Base-by-base conservation (phyloP, 2,113 vertebrate genomes). In the Lates calcarifer region DNA sequence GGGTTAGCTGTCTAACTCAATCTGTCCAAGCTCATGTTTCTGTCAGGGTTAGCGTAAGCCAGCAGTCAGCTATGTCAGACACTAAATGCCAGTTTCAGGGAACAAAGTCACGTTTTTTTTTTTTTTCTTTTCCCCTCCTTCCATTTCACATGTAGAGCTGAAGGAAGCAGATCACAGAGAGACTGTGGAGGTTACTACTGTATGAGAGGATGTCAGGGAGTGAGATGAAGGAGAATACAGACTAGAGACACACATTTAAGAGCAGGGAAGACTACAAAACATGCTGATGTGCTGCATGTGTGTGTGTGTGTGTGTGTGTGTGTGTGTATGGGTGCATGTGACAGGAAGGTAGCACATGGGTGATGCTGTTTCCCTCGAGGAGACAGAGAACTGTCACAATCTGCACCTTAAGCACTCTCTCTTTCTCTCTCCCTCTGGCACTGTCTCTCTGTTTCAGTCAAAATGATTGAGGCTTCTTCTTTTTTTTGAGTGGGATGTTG, bases 371-470 rank as follows among this genome's bases (percentile, higher is more conserved):
- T 85, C 84, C 90, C 78, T 79, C 14, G 65, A 86, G 77, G 85
- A 89, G 90, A 90, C 74, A 77, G 87, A 89, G 84, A 89, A 85
- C 85, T 92, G 89, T 93, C 93, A 92, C 87, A 88, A 77, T 87
- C 57, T 88, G 88, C 77, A 78, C 79, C 84, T 91, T 60, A 79
- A 83, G 83, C 84, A 33, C 71, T 61, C 86, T 63, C 62, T 81
- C 58, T 49, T 43, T 62, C 51, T 39, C 81, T 55, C 72, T 49
- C 62, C 6, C 77, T 39, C 55, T 80, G 61, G 60, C 82, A 49
- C 86, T 81, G 78, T 77, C 74, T 64, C 69, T 75, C 74, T 64
- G 41, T 79, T 82, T 84, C 81, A 73, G 61, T 86, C 67, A 82
- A 35, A 77, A 83, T 81, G 68, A 87, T 66, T 55, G 75, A 75